Evolutionary conservation across 1,140 invertebrate species (phyloP), one percentile per base, ranked within the genome.

Genomic region (Brachionus plicatilis): DNA sequence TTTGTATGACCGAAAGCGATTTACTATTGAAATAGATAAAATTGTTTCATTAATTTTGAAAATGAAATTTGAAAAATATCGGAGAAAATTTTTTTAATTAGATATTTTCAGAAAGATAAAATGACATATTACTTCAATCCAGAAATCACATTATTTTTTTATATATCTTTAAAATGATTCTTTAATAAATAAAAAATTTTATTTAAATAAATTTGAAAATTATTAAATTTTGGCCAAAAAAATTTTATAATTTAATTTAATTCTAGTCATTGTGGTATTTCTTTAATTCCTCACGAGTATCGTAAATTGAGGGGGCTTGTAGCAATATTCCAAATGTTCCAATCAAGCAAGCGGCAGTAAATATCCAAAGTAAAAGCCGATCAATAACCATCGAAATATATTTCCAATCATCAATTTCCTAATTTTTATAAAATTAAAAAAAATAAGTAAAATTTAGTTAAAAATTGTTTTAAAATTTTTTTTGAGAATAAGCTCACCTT

Each of bases 331-430:
- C 86, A 68, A 90, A 87, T 37, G 91, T 91, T 14, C 91, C 97
- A 60, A 96, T 90, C 75, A 99, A 91, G 90, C 96, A 98, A 84
- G 95, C 95, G 86, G 95, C 92, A 87, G 96, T 94, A 91, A 99
- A 99, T 87, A 97, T 93, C 93, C 95, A 98, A 78, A 99, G 92
- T 90, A 99, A 98, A 86, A 99, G 92, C 87, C 97, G 93, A 91
- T 99, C 97, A 88, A 99, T 92, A 3, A 99, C 96, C 96, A 99
- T 99, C 75, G 97, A 97, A 68, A 99, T 96, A 90, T 98, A 99
- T 88, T 97, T 97, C 97, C 97, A 99, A 90, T 99, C 97, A 53
- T 91, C 87, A 9, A 56, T 65, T 75, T 89, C 87, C 90, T 90
- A 85, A 27, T 17, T 3, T 37, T 66, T 41, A 1, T 24, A 24